Evolutionary conservation across 2,113 vertebrate genomes (phyloP), one percentile per base, ranked within the genome.

Genomic region (Chelonoidis abingdonii): DNA sequence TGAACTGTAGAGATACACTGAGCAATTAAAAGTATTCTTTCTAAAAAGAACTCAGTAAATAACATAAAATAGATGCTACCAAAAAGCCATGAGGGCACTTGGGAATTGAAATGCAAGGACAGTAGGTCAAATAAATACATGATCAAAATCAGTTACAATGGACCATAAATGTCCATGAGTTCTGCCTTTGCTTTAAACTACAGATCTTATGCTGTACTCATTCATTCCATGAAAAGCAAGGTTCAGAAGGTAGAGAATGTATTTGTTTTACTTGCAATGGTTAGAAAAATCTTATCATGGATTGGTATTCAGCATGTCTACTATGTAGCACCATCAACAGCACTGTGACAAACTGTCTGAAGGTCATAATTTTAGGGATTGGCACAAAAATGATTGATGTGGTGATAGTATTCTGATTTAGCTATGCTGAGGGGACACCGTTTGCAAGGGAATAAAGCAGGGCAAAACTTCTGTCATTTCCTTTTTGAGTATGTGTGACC

Each of bases 301-400:
- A 91, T 56, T 17, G 96, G 95, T 95, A 57, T 81, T 4, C 12
- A 53, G 88, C 13, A 69, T 35, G 86, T 38, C 92, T 84, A 2
- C 10, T 2, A 88, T 17, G 93, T 56, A 90, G 92, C 56, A 50
- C 24, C 89, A 9, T 57, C 38, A 19, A 86, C 31, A 65, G 88
- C 94, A 90, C 81, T 88, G 90, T 92, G 93, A 80, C 92, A 97
- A 83, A 93, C 1, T 1, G 25, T 81, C 91, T 83, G 92, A 92
- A 95, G 94, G 94, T 95, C 89, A 1, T 94, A 96, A 96, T 93
- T 57, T 95, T 94, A 95, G n/a, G 49, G 3, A 88, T n/a, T 93
- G 96, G 92, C 89, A 95, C 50, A 52, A 93, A 92, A 69, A 11
- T 87, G 91, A 94, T 79, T 83, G 90, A 12, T 83, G 78, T 86